Conservation (phyloP, 92 coral and sea anemone genomes). For the Porites cylindrica region DNA sequence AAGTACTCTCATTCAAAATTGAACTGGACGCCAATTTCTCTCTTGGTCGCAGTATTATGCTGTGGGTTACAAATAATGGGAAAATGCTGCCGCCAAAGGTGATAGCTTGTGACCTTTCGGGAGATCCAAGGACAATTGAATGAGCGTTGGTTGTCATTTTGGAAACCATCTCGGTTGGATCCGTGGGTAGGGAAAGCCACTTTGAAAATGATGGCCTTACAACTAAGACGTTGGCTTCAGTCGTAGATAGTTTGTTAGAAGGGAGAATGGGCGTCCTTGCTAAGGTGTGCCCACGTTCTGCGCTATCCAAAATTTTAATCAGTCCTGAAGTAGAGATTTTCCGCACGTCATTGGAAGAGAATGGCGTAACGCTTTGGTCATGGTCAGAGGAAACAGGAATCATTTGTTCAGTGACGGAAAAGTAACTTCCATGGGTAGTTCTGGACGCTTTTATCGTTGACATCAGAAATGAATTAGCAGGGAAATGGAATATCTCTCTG, state of each 20-base stretch:
- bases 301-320: neutral
- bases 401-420: neutral
- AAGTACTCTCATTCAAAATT: no score
- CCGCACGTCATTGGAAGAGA: neutral
- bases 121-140: no score
- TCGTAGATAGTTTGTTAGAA: neutral
- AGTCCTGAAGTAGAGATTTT: neutral
- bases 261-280: neutral
- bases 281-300: neutral
- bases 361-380: neutral
- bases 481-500: neutral
- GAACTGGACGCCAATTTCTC: no score
- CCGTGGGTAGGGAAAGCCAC: neutral
- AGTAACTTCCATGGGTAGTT: neutral
- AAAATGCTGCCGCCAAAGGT: no score
- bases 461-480: no score
- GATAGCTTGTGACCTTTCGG: no score
- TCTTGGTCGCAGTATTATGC: no score
- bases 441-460: neutral
- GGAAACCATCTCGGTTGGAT: neutral
- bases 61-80: no score
- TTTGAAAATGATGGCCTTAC: conserved; percentile 11
- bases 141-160: no score
- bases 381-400: neutral
- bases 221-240: neutral